These are phyloP conservation scores for Pavo muticus DNA, from an alignment of 2,113 vertebrate genomes.

Conservation along the genomic window DNA sequence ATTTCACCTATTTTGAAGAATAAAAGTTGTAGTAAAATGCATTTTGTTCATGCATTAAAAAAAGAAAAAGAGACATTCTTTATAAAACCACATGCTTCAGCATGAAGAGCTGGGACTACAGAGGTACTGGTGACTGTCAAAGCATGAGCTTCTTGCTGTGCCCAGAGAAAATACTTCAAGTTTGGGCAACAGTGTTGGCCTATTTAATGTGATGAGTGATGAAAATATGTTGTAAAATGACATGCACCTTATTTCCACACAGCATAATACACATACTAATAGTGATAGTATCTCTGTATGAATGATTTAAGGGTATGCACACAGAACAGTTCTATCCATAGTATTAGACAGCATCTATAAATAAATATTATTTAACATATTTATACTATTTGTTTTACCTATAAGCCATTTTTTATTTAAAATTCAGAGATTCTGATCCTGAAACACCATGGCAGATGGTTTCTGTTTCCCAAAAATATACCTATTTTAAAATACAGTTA, in stretches of 20 bases:
- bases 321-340: neutral
- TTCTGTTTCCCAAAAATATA: neutral
- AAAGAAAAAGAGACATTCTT: neutral
- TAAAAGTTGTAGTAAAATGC: neutral
- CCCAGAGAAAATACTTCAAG: neutral
- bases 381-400: neutral
- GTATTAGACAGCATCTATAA: neutral
- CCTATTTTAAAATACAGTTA: neutral
- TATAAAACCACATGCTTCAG: neutral
- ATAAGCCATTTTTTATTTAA: neutral
- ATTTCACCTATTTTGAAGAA: neutral
- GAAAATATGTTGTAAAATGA: neutral
- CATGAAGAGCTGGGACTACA: neutral
- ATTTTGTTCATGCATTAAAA: neutral
- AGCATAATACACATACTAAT: neutral
- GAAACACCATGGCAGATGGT: neutral
- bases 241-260: neutral
- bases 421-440: neutral
- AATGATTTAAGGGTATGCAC: neutral
- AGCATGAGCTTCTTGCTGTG: neutral
- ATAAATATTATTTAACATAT: neutral
- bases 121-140: neutral
- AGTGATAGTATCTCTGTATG: neutral
- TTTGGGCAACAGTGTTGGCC: neutral
- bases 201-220: neutral